These are phyloP conservation scores for Megaptera novaeangliae DNA, from an alignment of 2,113 vertebrate species.

Conservation along the genomic window DNA sequence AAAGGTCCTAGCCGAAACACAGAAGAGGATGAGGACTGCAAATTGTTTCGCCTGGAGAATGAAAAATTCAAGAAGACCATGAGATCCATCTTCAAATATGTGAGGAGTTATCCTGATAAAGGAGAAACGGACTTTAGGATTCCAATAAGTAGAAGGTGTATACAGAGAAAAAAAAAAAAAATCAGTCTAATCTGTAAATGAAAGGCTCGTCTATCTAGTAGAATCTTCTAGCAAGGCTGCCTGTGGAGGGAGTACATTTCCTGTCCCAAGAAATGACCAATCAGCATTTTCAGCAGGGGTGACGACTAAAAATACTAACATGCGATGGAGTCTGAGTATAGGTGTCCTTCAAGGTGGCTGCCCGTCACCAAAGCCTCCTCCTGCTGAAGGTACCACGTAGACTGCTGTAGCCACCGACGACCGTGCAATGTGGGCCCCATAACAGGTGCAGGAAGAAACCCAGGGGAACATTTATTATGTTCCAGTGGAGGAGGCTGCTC, in stretches of 20 bases:
- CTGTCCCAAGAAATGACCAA: neutral
- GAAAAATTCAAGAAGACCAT: neutral
- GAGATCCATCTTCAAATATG: neutral
- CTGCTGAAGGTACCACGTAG: too few relatives aligned
- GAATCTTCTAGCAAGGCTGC: neutral
- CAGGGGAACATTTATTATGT: neutral
- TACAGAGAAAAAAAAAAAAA: neutral
- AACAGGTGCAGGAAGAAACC: neutral
- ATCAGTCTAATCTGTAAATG: neutral
- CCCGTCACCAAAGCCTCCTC: neutral
- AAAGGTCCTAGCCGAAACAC: neutral
- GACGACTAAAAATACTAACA: neutral
- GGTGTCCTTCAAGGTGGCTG: neutral
- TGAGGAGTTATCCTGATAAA: neutral
- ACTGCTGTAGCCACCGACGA: neutral
- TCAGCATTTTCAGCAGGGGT: neutral
- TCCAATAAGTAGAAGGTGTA: neutral
- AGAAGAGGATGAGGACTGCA: neutral
- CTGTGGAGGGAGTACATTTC: neutral
- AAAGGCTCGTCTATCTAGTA: neutral
- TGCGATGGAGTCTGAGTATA: too few relatives aligned
- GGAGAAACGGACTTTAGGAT: neutral
- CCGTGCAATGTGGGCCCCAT: fast-evolving
- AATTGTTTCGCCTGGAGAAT: neutral
- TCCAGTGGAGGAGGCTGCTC: neutral